A percentile compares a stretch with the other conserved stretches of the same genome.
Evolutionary conservation across 2,797 vertebrate genomes (phyloP).

Genomic region (Platalea minor): DNA sequence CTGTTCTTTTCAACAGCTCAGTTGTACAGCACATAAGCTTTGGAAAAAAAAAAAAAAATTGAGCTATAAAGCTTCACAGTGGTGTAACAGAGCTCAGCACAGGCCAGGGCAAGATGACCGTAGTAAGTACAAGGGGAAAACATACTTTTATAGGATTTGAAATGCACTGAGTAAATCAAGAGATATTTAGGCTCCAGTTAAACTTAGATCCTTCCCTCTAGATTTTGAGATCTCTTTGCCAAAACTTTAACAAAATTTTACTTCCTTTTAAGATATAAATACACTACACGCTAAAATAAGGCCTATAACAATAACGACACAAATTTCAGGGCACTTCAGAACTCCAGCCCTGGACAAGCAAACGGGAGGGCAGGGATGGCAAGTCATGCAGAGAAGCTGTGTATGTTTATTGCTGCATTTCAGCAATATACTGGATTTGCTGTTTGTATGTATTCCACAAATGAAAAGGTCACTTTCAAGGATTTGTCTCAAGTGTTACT

Average conservation of each 20-base stretch:
- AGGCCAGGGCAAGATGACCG: background rate
- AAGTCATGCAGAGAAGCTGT: background rate
- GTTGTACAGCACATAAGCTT: background rate
- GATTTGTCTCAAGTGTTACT: background rate
- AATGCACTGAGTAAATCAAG: background rate
- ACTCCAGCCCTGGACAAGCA: background rate
- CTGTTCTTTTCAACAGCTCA: conserved; percentile 11
- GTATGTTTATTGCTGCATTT: background rate
- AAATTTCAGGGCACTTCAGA: background rate
- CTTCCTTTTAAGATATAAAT: background rate
- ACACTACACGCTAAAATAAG: background rate
- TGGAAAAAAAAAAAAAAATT: background rate
- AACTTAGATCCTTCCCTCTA: background rate
- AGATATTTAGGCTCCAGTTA: background rate
- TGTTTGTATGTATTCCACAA: background rate
- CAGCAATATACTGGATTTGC: background rate
- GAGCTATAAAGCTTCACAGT: background rate
- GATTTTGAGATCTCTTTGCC: background rate
- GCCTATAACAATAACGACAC: background rate
- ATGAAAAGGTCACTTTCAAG: background rate
- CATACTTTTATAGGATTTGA: background rate
- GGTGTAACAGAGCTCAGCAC: background rate
- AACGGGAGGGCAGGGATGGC: background rate
- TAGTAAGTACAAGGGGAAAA: background rate
- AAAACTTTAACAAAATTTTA: background rate